Evolutionary conservation across 2,113 vertebrate species (phyloP).

Genomic region (Mesocricetus auratus): DNA sequence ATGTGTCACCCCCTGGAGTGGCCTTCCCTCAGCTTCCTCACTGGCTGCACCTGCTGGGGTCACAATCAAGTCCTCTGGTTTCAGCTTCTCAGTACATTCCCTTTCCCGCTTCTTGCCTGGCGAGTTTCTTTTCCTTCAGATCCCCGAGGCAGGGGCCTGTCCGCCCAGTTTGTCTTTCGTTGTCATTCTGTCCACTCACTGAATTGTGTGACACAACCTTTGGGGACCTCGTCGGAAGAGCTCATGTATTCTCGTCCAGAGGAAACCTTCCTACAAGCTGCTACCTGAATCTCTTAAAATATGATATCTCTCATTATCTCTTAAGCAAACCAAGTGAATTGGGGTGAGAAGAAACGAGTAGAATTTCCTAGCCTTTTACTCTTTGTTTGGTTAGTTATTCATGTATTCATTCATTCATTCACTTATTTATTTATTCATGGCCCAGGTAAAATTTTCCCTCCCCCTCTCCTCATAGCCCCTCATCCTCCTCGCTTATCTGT

Average conservation of each 20-base stretch:
- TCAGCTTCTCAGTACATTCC: neutral
- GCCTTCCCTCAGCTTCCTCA: neutral
- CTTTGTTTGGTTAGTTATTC: neutral
- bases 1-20: neutral
- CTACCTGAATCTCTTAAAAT: neutral
- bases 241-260: neutral
- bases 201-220: neutral
- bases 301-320: neutral
- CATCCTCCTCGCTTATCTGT: too few relatives aligned
- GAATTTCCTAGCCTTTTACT: neutral
- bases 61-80: neutral
- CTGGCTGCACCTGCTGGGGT: neutral
- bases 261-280: neutral
- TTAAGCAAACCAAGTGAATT: neutral
- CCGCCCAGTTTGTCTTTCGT: neutral
- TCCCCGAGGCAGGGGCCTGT: neutral
- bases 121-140: neutral
- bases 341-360: neutral
- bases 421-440: too few relatives aligned
- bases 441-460: too few relatives aligned
- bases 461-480: too few relatives aligned
- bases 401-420: too few relatives aligned
- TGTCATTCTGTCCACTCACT: neutral
- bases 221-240: neutral
- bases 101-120: neutral